These are phyloP conservation scores for Pocota personata DNA, from an alignment of 2,888 invertebrate genomes.

Conservation along the genomic window DNA sequence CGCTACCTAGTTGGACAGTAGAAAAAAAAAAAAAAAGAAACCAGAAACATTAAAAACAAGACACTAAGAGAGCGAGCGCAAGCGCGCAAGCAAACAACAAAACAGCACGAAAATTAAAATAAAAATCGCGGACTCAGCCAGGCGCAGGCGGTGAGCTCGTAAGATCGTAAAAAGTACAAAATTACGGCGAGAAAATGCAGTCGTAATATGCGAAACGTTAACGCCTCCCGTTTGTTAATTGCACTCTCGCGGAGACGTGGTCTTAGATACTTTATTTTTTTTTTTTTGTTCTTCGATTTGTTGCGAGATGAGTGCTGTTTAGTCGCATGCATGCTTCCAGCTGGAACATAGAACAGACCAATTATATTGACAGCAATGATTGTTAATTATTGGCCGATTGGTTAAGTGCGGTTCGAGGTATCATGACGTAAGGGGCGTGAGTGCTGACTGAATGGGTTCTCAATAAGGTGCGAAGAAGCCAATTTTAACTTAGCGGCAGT, in stretches of 20 bases:
- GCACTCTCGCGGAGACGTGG: constrained; percentile 33
- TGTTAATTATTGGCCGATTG: constrained; percentile 63
- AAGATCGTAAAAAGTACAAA: constrained; percentile 57
- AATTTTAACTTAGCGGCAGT: no score
- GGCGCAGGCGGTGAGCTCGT: neutral
- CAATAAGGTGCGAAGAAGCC: neutral
- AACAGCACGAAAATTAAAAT: constrained; percentile 65
- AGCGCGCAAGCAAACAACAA: constrained; percentile 35
- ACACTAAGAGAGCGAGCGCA: neutral
- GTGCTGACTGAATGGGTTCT: neutral
- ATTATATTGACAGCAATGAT: constrained; percentile 65
- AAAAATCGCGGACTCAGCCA: constrained; percentile 34
- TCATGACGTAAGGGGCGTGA: constrained; percentile 11
- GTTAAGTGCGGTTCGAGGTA: constrained; percentile 26
- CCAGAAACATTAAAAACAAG: constrained; percentile 5
- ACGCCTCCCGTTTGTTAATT: constrained; percentile 73
- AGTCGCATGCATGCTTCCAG: neutral
- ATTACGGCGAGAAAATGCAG: constrained; percentile 65
- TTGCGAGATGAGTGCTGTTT: constrained; percentile 32
- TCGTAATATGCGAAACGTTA: constrained; percentile 73
- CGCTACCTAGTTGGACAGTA: constrained; percentile 8
- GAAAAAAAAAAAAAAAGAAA: constrained; percentile 11
- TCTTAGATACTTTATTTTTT: constrained; percentile 9
- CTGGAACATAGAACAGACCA: constrained; percentile 31
- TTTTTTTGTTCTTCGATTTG: neutral